These are phyloP conservation scores for Sarotherodon lohbergeri DNA, from an alignment of 2,113 vertebrate species.

Conservation along the genomic window DNA sequence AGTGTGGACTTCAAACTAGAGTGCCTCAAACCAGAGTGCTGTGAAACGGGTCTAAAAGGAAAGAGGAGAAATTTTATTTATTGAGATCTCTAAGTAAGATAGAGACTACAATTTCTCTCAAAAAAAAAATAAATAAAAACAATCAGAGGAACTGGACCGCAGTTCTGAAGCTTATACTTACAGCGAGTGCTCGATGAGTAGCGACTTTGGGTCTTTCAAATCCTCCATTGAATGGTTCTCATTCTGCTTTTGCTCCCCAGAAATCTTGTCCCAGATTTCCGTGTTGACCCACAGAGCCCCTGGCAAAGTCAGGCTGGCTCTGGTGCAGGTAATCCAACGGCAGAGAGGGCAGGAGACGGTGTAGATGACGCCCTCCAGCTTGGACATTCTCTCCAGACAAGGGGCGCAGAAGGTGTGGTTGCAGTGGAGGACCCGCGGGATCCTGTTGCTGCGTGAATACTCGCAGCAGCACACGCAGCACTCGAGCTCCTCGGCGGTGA, in stretches of 20 bases:
- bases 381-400: constrained; percentile 32
- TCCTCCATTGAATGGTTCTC: fast-evolving
- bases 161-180: background rate
- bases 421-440: constrained; percentile 54
- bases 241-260: fast-evolving
- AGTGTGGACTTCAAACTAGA: background rate
- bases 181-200: background rate
- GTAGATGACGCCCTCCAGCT: background rate
- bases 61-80: background rate
- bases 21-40: background rate
- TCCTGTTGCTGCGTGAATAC: background rate
- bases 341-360: constrained; percentile 50
- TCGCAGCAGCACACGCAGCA: constrained; percentile 38
- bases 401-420: constrained; percentile 49
- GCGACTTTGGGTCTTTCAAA: background rate
- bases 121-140: no score
- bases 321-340: constrained; percentile 48
- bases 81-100: background rate
- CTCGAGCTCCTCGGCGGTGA: background rate
- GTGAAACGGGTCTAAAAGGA: background rate
- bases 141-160: background rate
- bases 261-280: constrained; percentile 42
- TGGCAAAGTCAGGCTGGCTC: background rate
- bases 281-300: constrained; percentile 42
- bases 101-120: background rate